Percentiles rank a stretch among this genome's conserved stretches.
Conservation (phyloP, 1,140 invertebrate genomes). For the Daktulosphaira vitifoliae region DNA sequence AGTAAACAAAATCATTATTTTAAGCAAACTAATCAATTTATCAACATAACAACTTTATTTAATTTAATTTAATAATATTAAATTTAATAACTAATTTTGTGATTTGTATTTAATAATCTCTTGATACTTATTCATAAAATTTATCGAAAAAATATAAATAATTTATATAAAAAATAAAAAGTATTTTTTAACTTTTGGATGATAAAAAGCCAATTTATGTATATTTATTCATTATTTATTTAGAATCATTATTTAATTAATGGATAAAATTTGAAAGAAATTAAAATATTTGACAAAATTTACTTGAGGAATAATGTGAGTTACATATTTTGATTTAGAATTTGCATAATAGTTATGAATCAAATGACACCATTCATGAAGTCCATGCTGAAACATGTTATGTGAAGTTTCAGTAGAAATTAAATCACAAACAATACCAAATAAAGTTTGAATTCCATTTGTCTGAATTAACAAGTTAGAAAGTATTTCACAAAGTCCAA, state of each 20-base stretch:
- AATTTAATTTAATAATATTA: too few species aligned
- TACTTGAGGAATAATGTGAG: slow-evolving; percentile 12
- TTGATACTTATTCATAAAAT: too few species aligned
- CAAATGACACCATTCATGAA: slow-evolving; percentile 6
- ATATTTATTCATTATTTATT: too few species aligned
- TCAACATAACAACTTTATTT: too few species aligned
- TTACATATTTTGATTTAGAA: neutral
- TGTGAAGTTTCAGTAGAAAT: neutral
- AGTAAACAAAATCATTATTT: too few species aligned
- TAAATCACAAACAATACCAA: slow-evolving; percentile 15
- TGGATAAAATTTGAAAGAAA: neutral
- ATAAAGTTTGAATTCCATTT: slow-evolving; percentile 3
- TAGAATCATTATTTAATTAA: too few species aligned
- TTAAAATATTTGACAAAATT: neutral
- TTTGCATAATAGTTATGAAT: slow-evolving; percentile 5
- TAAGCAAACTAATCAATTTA: too few species aligned
- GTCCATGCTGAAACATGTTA: neutral
- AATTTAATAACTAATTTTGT: too few species aligned
- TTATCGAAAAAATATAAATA: neutral
- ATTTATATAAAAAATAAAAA: neutral
- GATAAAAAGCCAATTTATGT: neutral
- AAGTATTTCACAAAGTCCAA: neutral
- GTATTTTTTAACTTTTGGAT: neutral
- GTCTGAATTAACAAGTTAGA: neutral
- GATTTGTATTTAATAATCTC: too few species aligned